A percentile compares a stretch with the other conserved stretches of the same genome.
These are phyloP conservation scores for Axea sp. DNA, from an alignment of 2,888 invertebrate species.

Conservation along the genomic window DNA sequence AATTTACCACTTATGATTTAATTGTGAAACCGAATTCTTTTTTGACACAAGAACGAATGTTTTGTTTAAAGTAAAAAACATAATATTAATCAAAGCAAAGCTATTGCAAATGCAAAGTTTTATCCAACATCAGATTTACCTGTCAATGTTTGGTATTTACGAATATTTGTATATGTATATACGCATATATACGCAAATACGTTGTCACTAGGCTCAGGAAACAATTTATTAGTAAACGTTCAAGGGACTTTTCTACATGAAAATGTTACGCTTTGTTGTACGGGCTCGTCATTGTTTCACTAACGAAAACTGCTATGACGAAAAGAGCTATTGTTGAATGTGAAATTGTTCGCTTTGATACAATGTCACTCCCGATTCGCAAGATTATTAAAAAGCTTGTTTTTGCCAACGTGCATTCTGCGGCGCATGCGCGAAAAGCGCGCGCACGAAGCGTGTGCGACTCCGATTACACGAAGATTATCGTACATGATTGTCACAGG, in stretches of 20 bases:
- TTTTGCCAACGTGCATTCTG: conserved; percentile 30
- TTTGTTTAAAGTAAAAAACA: neutral
- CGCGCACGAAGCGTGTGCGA: conserved; percentile 15
- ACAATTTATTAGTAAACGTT: conserved; percentile 7
- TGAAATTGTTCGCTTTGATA: conserved; percentile 20
- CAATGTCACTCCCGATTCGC: conserved; percentile 43
- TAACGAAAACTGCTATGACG: neutral
- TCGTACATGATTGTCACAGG: too few species aligned
- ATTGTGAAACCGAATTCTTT: too few species aligned
- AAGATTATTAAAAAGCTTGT: conserved; percentile 52
- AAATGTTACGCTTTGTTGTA: neutral
- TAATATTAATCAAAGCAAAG: neutral
- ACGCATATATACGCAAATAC: conserved; percentile 16
- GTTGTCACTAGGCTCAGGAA: conserved; percentile 38
- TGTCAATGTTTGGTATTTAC: conserved; percentile 11
- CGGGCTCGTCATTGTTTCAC: conserved; percentile 7
- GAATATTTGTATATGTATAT: conserved; percentile 18
- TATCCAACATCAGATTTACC: conserved; percentile 11
- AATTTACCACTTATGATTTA: conserved; percentile 12
- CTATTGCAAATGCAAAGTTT: neutral
- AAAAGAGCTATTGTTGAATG: neutral
- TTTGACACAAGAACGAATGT: too few species aligned
- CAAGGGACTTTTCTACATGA: neutral
- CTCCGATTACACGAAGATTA: conserved; percentile 14
- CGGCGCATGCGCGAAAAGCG: conserved; percentile 44